Percentiles rank a stretch among this genome's conserved stretches.
These are phyloP conservation scores for Neoarius graeffei DNA, from an alignment of 2,113 vertebrate species.

Conservation along the genomic window DNA sequence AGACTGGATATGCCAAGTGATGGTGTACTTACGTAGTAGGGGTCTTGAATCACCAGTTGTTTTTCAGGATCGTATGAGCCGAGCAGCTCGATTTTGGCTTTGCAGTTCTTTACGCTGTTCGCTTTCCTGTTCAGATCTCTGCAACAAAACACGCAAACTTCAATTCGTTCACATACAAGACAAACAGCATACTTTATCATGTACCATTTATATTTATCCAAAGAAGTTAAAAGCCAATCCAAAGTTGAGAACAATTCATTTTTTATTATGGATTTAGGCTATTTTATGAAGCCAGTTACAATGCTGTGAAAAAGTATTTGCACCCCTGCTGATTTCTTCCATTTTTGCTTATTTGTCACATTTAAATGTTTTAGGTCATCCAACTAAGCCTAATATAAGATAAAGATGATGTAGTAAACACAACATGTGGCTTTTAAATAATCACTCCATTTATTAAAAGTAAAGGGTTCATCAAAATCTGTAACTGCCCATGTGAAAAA, in stretches of 20 bases:
- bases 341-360: too few relatives aligned
- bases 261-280: background rate
- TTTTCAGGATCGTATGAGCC: conserved; percentile 86
- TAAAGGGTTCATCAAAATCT: too few relatives aligned
- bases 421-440: too few relatives aligned
- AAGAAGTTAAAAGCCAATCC: background rate
- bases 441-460: too few relatives aligned
- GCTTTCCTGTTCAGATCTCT: conserved; percentile 88
- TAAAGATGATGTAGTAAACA: too few relatives aligned
- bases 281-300: background rate
- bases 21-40: conserved; percentile 82
- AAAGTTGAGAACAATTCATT: too few relatives aligned
- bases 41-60: conserved; percentile 84
- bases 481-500: too few relatives aligned
- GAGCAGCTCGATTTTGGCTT: conserved; percentile 84
- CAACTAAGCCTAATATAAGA: too few relatives aligned
- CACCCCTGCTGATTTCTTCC: too few relatives aligned
- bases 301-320: too few relatives aligned
- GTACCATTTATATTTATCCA: background rate
- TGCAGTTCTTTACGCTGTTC: conserved; percentile 76
- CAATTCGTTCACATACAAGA: background rate
- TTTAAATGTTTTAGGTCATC: too few relatives aligned
- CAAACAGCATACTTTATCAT: background rate
- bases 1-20: background rate
- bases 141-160: conserved; percentile 60